Conservation (phyloP, 2,113 vertebrate species). For the Blennius ocellaris region DNA sequence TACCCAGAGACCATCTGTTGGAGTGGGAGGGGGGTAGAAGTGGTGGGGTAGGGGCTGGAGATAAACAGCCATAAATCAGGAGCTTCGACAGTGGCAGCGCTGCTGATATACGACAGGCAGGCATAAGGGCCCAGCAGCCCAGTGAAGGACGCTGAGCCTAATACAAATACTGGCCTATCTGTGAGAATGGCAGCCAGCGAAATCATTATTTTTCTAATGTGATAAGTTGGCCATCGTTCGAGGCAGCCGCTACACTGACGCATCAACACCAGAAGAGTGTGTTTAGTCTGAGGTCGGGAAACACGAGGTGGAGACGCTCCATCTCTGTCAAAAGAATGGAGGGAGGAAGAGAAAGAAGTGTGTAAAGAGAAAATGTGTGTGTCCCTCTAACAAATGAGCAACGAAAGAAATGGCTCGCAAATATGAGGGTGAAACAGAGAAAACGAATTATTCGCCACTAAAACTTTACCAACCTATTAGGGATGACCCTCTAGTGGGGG, state of each 20-base stretch:
- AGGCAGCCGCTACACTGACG: slow-evolving; percentile 61
- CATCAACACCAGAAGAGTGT: slow-evolving; percentile 72
- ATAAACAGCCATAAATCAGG: slow-evolving; percentile 82
- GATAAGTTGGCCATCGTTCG: slow-evolving; percentile 70
- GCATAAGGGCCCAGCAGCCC: slow-evolving; percentile 54
- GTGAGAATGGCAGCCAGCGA: slow-evolving; percentile 76
- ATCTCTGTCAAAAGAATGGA: slow-evolving; percentile 71
- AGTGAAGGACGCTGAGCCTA: slow-evolving; percentile 49
- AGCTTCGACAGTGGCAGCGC: slow-evolving; percentile 65
- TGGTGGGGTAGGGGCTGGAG: slow-evolving; percentile 60
- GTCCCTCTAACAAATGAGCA: too few relatives aligned
- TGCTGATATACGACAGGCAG: slow-evolving; percentile 82
- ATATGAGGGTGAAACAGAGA: not conserved
- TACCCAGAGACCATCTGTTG: slow-evolving; percentile 82
- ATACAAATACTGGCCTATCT: slow-evolving; percentile 82
- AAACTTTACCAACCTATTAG: not conserved
- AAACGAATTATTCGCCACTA: not conserved
- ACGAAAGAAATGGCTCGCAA: not conserved
- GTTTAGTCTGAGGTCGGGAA: slow-evolving; percentile 81
- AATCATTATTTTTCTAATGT: slow-evolving; percentile 84
- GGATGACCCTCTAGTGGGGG: not conserved
- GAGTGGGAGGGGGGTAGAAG: slow-evolving; percentile 45
- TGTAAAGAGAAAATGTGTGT: slow-evolving; percentile 10
- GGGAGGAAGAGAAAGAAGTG: slow-evolving; percentile 13
- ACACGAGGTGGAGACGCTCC: slow-evolving; percentile 74